Evolutionary conservation across 2,113 vertebrate genomes (phyloP).

Genomic region (Dinomys branickii): DNA sequence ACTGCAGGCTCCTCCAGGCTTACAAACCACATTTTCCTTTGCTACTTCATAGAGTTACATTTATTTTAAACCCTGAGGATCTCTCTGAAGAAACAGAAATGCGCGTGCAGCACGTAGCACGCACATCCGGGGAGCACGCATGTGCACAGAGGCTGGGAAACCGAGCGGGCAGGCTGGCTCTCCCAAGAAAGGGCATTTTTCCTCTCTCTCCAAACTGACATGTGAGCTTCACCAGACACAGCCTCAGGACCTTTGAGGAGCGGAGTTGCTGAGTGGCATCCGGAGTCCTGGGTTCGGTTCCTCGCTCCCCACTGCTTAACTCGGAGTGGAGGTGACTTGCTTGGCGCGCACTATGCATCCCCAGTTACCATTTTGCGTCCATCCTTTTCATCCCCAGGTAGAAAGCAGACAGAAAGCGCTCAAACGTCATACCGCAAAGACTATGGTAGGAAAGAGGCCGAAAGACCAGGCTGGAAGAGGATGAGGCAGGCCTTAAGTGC

Average conservation of each 20-base stretch:
- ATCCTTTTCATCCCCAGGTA: too few relatives aligned
- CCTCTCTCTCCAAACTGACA: not conserved
- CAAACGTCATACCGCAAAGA: not conserved
- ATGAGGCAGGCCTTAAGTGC: not conserved
- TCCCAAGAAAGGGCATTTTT: not conserved
- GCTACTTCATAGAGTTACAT: conserved; percentile 47
- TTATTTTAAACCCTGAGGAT: conserved; percentile 26
- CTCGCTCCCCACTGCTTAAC: not conserved
- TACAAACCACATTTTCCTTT: not conserved
- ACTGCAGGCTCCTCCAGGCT: not conserved
- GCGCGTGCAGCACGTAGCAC: not conserved
- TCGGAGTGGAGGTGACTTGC: not conserved
- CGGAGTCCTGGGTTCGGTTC: not conserved
- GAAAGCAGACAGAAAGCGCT: not conserved
- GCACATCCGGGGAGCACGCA: not conserved
- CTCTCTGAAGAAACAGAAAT: conserved; percentile 6
- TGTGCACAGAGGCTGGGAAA: not conserved
- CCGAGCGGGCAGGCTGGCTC: not conserved
- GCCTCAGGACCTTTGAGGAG: not conserved
- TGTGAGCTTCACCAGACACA: not conserved
- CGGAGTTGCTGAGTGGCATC: not conserved
- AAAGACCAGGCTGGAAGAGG: not conserved
- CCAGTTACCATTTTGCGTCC: not conserved
- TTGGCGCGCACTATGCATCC: not conserved
- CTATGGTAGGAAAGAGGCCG: not conserved